Conservation (phyloP, 2,888 invertebrate genomes). For the Pandemis cinnamomeana region DNA sequence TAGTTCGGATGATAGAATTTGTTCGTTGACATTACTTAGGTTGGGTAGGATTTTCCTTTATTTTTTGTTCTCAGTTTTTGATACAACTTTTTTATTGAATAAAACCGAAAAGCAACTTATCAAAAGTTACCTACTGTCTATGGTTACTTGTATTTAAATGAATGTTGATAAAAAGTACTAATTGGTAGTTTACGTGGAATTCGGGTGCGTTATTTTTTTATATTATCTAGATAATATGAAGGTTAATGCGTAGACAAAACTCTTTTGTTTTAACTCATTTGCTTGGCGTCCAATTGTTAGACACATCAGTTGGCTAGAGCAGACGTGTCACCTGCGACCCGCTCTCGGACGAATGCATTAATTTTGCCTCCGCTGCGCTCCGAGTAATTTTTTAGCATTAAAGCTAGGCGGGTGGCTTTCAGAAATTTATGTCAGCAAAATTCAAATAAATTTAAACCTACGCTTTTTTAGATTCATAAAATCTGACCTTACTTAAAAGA, state of each 20-base stretch:
- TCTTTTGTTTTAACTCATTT: constrained; percentile 30
- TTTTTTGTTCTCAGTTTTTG: constrained; percentile 19
- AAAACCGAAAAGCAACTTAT: neutral
- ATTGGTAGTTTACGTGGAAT: neutral
- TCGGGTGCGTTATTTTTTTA: neutral
- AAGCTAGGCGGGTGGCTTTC: constrained; percentile 51
- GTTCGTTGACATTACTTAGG: constrained; percentile 25
- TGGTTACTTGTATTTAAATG: neutral
- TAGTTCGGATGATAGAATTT: constrained; percentile 34
- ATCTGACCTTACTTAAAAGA: neutral
- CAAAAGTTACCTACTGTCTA: neutral
- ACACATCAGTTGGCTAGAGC: constrained; percentile 34
- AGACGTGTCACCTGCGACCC: constrained; percentile 48
- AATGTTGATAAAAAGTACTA: neutral
- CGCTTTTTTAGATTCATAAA: constrained; percentile 16
- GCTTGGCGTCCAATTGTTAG: constrained; percentile 28
- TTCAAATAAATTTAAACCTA: constrained; percentile 41
- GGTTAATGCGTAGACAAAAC: neutral
- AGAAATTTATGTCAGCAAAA: constrained; percentile 54
- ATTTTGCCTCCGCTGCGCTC: constrained; percentile 54
- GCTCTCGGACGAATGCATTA: constrained; percentile 52
- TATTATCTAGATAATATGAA: neutral
- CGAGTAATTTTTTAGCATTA: constrained; percentile 62
- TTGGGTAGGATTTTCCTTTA: constrained; percentile 9
- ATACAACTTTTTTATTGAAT: constrained; percentile 11